Evolutionary conservation across 35 echinoderm and acorn worm species (phyloP), one percentile per base, ranked within the genome.

Genomic region (Stichopus chloronotus): DNA sequence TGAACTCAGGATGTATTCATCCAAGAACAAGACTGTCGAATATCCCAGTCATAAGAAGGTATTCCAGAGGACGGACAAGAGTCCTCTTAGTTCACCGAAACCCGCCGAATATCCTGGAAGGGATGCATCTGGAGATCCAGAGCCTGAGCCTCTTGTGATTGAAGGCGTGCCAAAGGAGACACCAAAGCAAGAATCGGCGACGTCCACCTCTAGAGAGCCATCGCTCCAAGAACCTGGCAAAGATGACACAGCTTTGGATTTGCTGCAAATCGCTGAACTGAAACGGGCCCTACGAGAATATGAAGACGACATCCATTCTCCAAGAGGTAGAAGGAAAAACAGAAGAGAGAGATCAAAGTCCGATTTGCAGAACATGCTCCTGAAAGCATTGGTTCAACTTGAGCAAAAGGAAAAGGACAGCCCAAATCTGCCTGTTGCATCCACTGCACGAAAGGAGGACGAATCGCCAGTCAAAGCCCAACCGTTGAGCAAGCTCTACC

Each of bases 281-380:
- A 91, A 91, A 19, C 78, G 90, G 53, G 71, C 76, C 4, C n/a
- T 91, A 53, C 78, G 57, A 56, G 90, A 91, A 78, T 91, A 91
- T n/a, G 90, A 91, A 52, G 90, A 91, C 21, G 90, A 91, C 20
- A 72, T 91, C 7, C 90, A 91, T 56, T 91, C 90, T 19, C 90
- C 90, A 17, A 16, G 90, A 10, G 90, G 90, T 4, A 91, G 90
- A 59, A 78, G 58, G 71, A 91, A 91, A 58, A 91, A 91, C 43
- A 91, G 90, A 24, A 43, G 90, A 72, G 90, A 91, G n/a, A 91
- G 90, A 72, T 91, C 90, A 17, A 91, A 91, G 59, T 91, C 90
- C 9, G 90, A 91, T 77, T 25, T 91, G 53, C 52, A 53, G 12
- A 78, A 91, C 21, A 91, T 91, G 90, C 76, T 91, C 19, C 53